Evolutionary conservation across 2,797 vertebrate genomes (phyloP), one percentile per base, ranked within the genome.

Genomic region (Chelon auratus): DNA sequence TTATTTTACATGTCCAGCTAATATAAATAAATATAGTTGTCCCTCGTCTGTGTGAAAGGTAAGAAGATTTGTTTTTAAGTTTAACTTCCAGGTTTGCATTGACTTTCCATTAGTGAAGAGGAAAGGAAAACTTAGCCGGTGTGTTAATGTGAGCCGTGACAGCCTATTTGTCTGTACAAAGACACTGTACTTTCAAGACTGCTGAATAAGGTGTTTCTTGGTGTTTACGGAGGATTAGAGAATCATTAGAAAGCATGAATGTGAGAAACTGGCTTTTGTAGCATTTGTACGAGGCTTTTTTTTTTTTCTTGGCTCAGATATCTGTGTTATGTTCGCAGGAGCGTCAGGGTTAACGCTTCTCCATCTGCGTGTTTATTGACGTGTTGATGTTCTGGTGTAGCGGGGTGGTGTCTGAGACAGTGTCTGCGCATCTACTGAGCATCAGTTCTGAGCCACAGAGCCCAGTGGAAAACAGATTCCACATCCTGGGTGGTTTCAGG

Each of bases 211-310:
- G 55, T 57, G 63, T 62, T 71, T 73, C 53, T 55, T 69, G 57
- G 24, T 83, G 75, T 84, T 81, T 75, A 65, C 57, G 53, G 52
- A 45, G 37, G 10, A 89, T 75, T 51, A 81, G 64, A 72, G 43
- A 62, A 67, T 83, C 77, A 83, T 77, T 69, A 65, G 66, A 42
- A 63, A 62, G 26, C 40, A 59, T 39, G 37, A 62, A 60, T 47
- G 33, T 36, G 57, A 68, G 63, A 66, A 50, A 20, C 18, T 50
- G 55, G 39, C 60, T 71, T 72, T 20, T 58, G 54, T n/a, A 73
- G 62, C 56, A 61, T 72, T 69, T 59, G 55, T 73, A 56, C 54
- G 22, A 45, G 30, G 59, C 47, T 68, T 67, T 47, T 17, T n/a
- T 37, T 55, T 62, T 45, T 10, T 13, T 42, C 18, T 58, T 72